Base-by-base conservation (phyloP, 2,113 vertebrate species). In the Lathamus discolor region DNA sequence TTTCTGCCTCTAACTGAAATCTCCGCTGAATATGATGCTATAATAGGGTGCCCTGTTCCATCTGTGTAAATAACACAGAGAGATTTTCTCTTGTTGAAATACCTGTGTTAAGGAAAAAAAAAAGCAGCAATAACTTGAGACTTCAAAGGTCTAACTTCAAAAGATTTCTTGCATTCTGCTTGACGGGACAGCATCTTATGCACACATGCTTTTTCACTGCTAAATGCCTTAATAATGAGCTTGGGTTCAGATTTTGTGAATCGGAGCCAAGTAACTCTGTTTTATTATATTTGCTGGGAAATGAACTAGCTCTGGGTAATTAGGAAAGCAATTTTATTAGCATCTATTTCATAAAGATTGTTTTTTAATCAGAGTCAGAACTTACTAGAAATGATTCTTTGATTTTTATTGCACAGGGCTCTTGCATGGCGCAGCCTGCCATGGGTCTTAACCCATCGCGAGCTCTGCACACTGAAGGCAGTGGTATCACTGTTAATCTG, bases 281-380 rank as follows among this genome's bases (percentile, higher is more conserved):
- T 98, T 98, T 98, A 98, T 98, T 98, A 97, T 98, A 98, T 98
- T 98, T 98, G 97, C 98, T 98, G 98, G 98, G 98, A 98, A 98
- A 98, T 98, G 98, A 98, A 98, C 98, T 98, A 98, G 98, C 98
- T 98, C 98, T 96, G 97, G 97, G 98, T 98, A 98, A 98, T 98
- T 98, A 98, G 98, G 98, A 98, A 98, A 97, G 98, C 98, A 98
- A 98, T 98, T 98, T 98, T 98, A 98, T 98, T 98, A 98, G 98
- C 98, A 98, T 98, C 98, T 98, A 98, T 98, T 98, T 98, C 98
- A 98, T 98, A 98, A 97, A 98, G 98, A 98, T 98, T 98, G 98
- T 98, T 98, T 98, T 98, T 98, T 98, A 98, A 98, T 98, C 98
- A 98, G 98, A 98, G 97, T 98, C 98, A 98, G 98, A 98, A 98